Base-by-base conservation (phyloP, 2,113 vertebrate species). In the Gymnogyps californianus region DNA sequence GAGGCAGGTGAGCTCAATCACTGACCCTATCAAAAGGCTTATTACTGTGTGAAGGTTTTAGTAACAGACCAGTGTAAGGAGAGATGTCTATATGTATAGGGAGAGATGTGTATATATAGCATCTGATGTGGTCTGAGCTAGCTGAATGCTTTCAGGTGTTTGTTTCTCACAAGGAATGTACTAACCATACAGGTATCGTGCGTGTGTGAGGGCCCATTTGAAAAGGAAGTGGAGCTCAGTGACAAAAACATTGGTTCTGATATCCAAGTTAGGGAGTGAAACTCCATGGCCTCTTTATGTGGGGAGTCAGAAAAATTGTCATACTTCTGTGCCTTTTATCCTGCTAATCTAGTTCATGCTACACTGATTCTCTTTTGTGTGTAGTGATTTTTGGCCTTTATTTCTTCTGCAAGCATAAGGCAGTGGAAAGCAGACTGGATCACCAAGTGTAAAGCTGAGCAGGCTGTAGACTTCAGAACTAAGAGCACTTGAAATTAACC, bases 1-100 rank as follows among this genome's bases (percentile, higher is more conserved):
- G 99, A 99, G 31, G 83, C 99, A 93, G 99, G 99, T 99, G 98
- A 98, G 99, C 46, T 42, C 24, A 67, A 31, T 59, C 42, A 46
- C 38, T 87, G 74, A 57, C 69, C 44, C 8, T 0, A 5, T 57
- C 38, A 36, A 78, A 89, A 75, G 8, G 17, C 12, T 83, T 86
- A 47, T 88, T 89, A 18, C n/a, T 76, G 31, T 0, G 1, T 72
- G 49, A 84, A 83, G 38, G 40, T 87, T 93, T 91, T 65, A 22
- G 44, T 78, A 52, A 42, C 32, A 81, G 47, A 26, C 3, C 4
- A 9, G 10, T n/a, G 17, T 70, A 55, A 34, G 25, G 55, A 70
- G 16, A 49, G 1, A 7, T 62, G 26, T 58, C 9, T 59, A 0
- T 58, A 29, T 52, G 21, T 69, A 7, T 36, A 42, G 78, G 26